Base-by-base conservation (phyloP, 2,797 vertebrate species). In the Sebastes nivosus region DNA sequence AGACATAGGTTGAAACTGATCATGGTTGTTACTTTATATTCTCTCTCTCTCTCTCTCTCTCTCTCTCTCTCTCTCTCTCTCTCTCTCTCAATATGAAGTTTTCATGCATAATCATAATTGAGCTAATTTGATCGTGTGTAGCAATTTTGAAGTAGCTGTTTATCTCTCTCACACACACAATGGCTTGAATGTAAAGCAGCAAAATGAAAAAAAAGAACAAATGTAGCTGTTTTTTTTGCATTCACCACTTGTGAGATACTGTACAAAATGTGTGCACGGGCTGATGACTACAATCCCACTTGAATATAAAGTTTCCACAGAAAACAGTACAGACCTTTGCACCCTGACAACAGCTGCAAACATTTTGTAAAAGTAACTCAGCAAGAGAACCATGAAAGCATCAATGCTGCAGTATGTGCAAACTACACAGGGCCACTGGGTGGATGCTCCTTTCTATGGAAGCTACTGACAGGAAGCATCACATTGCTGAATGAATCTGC, bases 81-180 rank as follows among this genome's bases (percentile, higher is more conserved):
- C 3, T n/a, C 14, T 65, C 20, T 42, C 13, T 57, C 72, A 34
- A 82, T 72, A 54, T 65, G 76, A 77, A 14, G 24, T 32, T 61
- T 66, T 36, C 52, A 72, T 72, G 59, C 36, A 22, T 71, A 75
- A 75, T 81, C 59, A 60, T 6, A 30, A 70, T 25, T 75, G 36
- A 69, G 70, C 72, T 84, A 18, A 87, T 82, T 74, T 81, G 42
- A 76, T 77, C 59, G 25, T 36, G 55, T 34, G 57, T 18, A 25
- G 32, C 4, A 61, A n/a, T 34, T 77, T 55, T 74, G 25, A 42
- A 72, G 38, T 64, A 38, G 60, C 46, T 57, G 25, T 52, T 73
- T 71, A 29, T 67, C 10, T 50, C 32, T 38, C 22, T 4, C 30
- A 11, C 30, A 30, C 22, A 25, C 38, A 63, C 16, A 50, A 5